These are phyloP conservation scores for Synergus japonicus DNA, from an alignment of 2,888 invertebrate genomes.

Conservation along the genomic window DNA sequence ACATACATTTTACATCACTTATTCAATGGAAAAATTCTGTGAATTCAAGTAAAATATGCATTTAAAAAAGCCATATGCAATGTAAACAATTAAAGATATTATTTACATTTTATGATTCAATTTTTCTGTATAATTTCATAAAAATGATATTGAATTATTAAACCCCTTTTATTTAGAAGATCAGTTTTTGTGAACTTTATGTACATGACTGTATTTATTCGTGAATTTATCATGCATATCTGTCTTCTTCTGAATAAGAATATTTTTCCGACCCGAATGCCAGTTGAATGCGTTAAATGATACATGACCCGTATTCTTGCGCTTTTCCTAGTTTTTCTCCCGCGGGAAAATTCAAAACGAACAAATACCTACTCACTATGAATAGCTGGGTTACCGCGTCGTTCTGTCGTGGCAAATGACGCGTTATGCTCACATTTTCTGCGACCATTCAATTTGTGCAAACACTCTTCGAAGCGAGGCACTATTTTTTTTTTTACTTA, in stretches of 20 bases:
- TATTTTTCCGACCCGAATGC: background rate
- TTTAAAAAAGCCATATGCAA: no score
- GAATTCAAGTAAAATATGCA: no score
- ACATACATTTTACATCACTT: no score
- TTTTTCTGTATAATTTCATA: no score
- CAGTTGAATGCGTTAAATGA: background rate
- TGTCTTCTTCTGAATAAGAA: background rate
- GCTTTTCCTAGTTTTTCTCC: background rate
- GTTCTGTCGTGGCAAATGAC: background rate
- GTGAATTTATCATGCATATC: background rate
- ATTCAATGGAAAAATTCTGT: no score
- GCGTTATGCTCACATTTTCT: slow-evolving; percentile 7
- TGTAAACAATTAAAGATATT: no score
- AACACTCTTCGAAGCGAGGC: background rate
- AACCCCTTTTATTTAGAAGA: no score
- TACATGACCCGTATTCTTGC: background rate
- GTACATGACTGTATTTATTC: background rate
- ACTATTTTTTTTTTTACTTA: background rate
- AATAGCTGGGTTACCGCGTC: background rate
- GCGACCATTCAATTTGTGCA: background rate
- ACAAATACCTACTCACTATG: background rate
- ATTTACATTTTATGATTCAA: no score
- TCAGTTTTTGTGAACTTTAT: no score
- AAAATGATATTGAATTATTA: no score
- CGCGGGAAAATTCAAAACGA: background rate